Evolutionary conservation across 2,113 vertebrate genomes (phyloP).

Genomic region (Oostethus manadensis): DNA sequence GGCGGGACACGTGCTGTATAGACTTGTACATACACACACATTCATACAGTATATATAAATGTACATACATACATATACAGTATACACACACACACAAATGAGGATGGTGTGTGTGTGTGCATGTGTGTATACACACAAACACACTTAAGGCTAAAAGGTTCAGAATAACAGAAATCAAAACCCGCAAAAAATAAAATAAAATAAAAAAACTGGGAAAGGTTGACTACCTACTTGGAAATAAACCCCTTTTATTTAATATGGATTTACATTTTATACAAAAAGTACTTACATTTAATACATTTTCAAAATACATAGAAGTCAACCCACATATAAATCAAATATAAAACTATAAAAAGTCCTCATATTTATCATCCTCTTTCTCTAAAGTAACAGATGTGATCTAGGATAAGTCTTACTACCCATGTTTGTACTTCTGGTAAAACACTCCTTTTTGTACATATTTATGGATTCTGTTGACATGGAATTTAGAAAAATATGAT

Average conservation of each 20-base stretch:
- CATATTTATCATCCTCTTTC: constrained; percentile 70
- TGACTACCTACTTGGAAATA: constrained; percentile 65
- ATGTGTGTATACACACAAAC: no score
- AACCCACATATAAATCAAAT: constrained; percentile 81
- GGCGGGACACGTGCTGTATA: no score
- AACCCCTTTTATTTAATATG: constrained; percentile 78
- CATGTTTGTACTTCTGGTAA: constrained; percentile 48
- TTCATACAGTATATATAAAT: no score
- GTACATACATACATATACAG: no score
- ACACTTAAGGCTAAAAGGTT: no score
- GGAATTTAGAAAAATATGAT: constrained; percentile 70
- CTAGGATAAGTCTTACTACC: constrained; percentile 62
- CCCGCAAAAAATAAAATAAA: no score
- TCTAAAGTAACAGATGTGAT: constrained; percentile 60
- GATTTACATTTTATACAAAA: constrained; percentile 77
- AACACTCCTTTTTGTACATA: constrained; percentile 39
- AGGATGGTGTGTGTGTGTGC: no score
- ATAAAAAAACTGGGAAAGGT: no score
- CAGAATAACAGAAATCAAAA: no score
- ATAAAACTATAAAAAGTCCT: constrained; percentile 80
- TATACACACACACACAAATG: no score
- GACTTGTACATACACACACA: no score
- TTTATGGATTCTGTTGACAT: constrained; percentile 48
- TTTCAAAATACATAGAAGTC: constrained; percentile 80
- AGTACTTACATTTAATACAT: constrained; percentile 81